A percentile compares a stretch with the other conserved stretches of the same genome.
phyloP scores from a whole-genome alignment of 2,113 vertebrate species.

The Microcebus ravelobensis region DNA sequence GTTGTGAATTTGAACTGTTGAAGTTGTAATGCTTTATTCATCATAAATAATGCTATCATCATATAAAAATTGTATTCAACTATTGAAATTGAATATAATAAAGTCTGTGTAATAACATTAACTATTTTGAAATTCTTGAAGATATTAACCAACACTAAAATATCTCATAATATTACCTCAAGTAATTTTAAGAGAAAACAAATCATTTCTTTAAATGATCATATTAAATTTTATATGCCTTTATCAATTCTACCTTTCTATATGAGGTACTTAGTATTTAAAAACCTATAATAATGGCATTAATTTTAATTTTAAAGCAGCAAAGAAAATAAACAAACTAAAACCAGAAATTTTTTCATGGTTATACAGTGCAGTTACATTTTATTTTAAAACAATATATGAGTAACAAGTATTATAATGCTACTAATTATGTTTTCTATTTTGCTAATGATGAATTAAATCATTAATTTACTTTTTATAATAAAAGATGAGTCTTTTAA shows the following conservation, averaged over 20 bases:
- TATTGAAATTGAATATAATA: slow-evolving; percentile 17
- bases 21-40: background rate
- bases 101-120: slow-evolving; percentile 8
- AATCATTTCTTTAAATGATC: background rate
- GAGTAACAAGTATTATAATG: background rate
- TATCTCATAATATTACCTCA: background rate
- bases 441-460: slow-evolving; percentile 32
- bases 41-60: background rate
- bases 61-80: background rate
- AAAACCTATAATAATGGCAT: background rate
- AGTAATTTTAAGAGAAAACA: slow-evolving; percentile 3
- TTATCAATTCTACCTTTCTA: background rate
- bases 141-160: slow-evolving; percentile 34
- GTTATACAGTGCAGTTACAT: background rate
- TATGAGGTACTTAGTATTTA: background rate
- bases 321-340: slow-evolving; percentile 13
- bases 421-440: background rate
- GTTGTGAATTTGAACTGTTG: background rate
- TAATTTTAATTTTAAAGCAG: slow-evolving; percentile 34
- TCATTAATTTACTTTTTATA: slow-evolving; percentile 3
- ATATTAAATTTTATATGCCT: background rate
- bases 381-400: slow-evolving; percentile 55
- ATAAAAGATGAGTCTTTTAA: slow-evolving; percentile 16
- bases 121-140: slow-evolving; percentile 13
- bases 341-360: background rate